Evolutionary conservation across 2,113 vertebrate species (phyloP).

Genomic region (Cephalopholis sonnerati): DNA sequence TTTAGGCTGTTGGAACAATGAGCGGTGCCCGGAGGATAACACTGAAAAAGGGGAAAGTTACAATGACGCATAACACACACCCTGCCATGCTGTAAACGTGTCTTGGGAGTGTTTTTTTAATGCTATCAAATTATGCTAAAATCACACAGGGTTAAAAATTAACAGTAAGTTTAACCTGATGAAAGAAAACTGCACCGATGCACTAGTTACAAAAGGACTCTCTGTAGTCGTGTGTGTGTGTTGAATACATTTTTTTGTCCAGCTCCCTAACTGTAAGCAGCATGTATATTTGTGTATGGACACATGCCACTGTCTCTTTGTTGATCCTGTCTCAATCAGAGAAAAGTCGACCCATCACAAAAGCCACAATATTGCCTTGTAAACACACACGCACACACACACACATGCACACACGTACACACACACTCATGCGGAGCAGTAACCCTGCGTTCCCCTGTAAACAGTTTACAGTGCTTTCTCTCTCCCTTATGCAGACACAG

Average conservation of each 20-base stretch:
- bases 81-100: not conserved
- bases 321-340: conserved; percentile 74
- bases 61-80: not conserved
- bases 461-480: conserved; percentile 76
- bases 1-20: too few relatives aligned
- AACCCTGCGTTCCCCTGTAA: conserved; percentile 72
- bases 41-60: not conserved
- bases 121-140: not conserved
- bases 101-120: not conserved
- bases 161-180: not conserved
- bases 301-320: conserved; percentile 67
- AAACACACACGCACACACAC: conserved; percentile 63
- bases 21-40: not conserved
- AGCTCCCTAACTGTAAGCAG: conserved; percentile 38
- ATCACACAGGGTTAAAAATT: not conserved
- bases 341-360: conserved; percentile 65
- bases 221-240: not conserved
- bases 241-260: conserved; percentile 24
- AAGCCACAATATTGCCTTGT: conserved; percentile 66
- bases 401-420: conserved; percentile 53
- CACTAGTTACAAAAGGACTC: not conserved
- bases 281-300: conserved; percentile 55
- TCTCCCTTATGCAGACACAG: conserved; percentile 66
- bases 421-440: conserved; percentile 44
- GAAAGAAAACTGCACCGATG: not conserved